Evolutionary conservation across 2,888 invertebrate species (phyloP).

Genomic region (Dysmachus trigonus): DNA sequence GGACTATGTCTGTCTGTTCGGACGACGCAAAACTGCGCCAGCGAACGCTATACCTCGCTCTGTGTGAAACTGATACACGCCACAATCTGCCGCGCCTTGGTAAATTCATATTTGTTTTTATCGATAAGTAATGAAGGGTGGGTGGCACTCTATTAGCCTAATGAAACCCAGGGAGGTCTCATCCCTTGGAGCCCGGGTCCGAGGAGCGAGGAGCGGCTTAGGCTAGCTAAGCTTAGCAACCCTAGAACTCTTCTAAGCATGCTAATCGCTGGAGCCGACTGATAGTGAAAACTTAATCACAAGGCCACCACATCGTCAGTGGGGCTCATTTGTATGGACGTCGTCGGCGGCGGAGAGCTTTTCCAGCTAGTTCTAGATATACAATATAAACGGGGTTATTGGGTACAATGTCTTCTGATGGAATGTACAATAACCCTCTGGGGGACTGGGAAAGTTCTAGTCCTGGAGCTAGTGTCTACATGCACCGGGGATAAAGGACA

Average conservation of each 20-base stretch:
- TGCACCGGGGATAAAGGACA: not conserved
- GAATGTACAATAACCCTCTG: not conserved
- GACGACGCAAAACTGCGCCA: not conserved
- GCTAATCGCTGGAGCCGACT: not conserved
- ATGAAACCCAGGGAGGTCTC: not conserved
- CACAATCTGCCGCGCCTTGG: not conserved
- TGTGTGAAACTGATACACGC: not conserved
- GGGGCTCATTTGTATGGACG: not conserved
- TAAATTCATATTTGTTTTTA: not conserved
- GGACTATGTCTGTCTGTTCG: not conserved
- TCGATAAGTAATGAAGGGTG: not conserved
- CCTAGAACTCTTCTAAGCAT: not conserved
- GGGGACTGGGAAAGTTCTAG: not conserved
- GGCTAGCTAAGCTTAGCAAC: not conserved
- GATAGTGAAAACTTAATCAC: slow-evolving; percentile 15
- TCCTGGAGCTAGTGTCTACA: not conserved
- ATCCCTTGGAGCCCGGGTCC: no score
- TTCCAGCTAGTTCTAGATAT: not conserved
- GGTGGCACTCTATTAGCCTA: not conserved
- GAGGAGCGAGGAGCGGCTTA: not conserved
- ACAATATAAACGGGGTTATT: not conserved
- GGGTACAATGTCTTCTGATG: not conserved
- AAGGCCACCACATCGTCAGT: not conserved
- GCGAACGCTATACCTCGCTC: not conserved
- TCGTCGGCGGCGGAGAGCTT: not conserved